Conservation (phyloP, 2,888 invertebrate species). For the Agonopterix subpropinquella region DNA sequence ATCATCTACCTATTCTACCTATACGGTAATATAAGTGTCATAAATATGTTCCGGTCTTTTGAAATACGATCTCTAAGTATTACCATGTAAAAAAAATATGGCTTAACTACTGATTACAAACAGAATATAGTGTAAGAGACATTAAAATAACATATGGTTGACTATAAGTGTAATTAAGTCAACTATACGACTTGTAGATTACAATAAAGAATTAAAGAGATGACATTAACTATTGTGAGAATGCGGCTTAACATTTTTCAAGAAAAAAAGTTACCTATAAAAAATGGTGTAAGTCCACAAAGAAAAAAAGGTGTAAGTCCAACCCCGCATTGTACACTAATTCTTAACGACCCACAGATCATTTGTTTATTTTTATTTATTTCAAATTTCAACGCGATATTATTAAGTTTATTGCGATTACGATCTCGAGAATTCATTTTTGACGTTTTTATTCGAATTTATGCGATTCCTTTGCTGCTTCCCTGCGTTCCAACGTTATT, state of each 20-base stretch:
- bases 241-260: neutral
- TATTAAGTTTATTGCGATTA: slow-evolving; percentile 72
- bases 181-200: slow-evolving; percentile 1
- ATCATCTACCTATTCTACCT: too few relatives aligned
- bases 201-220: slow-evolving; percentile 5
- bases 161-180: slow-evolving; percentile 2
- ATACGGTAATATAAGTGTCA: too few relatives aligned
- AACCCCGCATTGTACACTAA: slow-evolving; percentile 53
- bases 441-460: slow-evolving; percentile 74
- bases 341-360: slow-evolving; percentile 54
- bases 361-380: slow-evolving; percentile 67
- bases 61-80: too few relatives aligned
- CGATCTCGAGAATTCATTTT: slow-evolving; percentile 71
- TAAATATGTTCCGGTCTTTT: too few relatives aligned
- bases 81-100: too few relatives aligned
- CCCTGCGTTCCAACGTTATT: slow-evolving; percentile 17
- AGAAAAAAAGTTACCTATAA: slow-evolving; percentile 2
- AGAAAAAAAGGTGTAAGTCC: slow-evolving; percentile 23
- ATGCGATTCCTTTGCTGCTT: slow-evolving; percentile 45
- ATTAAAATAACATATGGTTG: neutral
- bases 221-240: slow-evolving; percentile 7
- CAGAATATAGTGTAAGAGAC: too few relatives aligned
- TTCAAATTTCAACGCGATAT: slow-evolving; percentile 69
- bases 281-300: neutral
- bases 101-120: too few relatives aligned